Base-by-base conservation (phyloP, 2,797 vertebrate species). In the Anabacerthia variegaticeps region DNA sequence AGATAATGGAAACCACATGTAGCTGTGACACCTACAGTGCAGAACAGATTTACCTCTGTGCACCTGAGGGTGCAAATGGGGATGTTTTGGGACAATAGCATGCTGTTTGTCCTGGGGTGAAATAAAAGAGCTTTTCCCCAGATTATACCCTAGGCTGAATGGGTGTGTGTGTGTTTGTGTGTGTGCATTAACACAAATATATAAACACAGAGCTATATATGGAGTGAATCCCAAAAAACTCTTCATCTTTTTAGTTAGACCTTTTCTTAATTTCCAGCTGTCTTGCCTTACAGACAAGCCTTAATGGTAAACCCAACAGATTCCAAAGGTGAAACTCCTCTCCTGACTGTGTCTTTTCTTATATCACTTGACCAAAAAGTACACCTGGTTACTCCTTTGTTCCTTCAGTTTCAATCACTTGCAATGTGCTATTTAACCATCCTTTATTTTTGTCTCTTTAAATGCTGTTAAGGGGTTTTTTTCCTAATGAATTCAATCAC, bases 231-330 rank as follows among this genome's bases (percentile, higher is more conserved):
- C 13, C 39, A 66, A 54, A 68, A n/a, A 66, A 28, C 24, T 73
- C 21, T 36, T 56, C 8, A 23, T 9, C 8, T 62, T 56, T 83
- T 80, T 34, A 48, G 39, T 76, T 62, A 79, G 39, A 48, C 7
- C 10, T 44, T 71, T 85, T 68, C n/a, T 68, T 77, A 77, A 92
- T 91, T 92, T 95, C 54, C 83, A 93, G 9, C 51, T 94, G 39
- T 58, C 85, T 89, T 97, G 44, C 80, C 30, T 54, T 54, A 23
- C 36, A 71, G 94, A 95, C 43, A 91, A 65, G 80, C 79, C 82
- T 2, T 8, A n/a, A 88, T 49, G 76, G 16, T 52, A 90, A 90
- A 65, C 30, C 20, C 2, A 66, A 56, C 3, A 71, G 76, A 80
- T 67, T 85, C 36, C 65, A 66, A 85, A 76, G 36, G 32, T 92